Conservation (phyloP, 2,113 vertebrate genomes). For the Pseudonaja textilis region DNA sequence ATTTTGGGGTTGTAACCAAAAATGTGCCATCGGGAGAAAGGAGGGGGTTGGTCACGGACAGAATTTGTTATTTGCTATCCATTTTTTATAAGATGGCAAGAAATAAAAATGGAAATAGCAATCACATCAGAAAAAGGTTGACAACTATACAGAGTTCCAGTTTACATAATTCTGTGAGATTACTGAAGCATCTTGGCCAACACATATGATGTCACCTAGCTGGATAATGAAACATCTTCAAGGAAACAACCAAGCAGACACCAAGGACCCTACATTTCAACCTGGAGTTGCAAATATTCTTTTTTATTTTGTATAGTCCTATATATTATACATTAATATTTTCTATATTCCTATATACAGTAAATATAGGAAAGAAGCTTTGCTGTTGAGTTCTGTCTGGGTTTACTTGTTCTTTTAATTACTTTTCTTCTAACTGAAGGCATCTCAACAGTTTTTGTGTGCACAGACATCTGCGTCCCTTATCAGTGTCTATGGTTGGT, state of each 20-base stretch:
- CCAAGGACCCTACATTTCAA: too few relatives aligned
- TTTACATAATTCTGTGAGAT: not conserved
- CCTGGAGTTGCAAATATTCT: too few relatives aligned
- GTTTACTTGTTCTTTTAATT: not conserved
- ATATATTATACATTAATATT: too few relatives aligned
- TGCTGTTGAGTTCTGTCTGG: not conserved
- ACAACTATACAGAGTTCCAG: not conserved
- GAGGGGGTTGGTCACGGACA: not conserved
- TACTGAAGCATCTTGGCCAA: not conserved
- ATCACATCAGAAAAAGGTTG: not conserved
- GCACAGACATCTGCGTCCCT: not conserved
- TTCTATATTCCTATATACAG: too few relatives aligned
- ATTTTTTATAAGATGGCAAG: not conserved
- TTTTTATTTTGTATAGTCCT: too few relatives aligned
- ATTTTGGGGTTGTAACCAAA: not conserved
- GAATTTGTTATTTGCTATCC: not conserved
- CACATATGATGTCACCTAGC: too few relatives aligned
- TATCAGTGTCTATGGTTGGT: not conserved
- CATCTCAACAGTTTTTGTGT: not conserved
- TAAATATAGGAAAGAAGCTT: not conserved
- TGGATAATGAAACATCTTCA: too few relatives aligned
- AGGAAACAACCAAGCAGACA: too few relatives aligned
- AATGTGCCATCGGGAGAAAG: not conserved
- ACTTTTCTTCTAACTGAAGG: not conserved
- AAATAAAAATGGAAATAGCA: not conserved